phyloP scores from a whole-genome alignment of 1,140 invertebrate species.

The Amyelois transitella region DNA sequence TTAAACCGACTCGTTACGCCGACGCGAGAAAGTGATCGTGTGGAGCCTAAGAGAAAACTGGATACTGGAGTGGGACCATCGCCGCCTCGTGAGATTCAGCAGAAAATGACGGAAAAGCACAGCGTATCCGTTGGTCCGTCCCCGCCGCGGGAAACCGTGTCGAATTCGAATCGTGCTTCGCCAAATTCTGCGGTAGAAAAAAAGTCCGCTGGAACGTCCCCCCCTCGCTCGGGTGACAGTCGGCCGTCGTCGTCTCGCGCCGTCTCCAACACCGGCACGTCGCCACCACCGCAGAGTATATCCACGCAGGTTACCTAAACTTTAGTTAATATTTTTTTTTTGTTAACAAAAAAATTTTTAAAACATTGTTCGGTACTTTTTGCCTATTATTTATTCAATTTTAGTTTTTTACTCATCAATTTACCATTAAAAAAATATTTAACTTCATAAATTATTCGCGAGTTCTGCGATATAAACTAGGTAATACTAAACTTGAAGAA shows the following conservation, averaged over 20 bases:
- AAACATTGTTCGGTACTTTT: too few relatives aligned
- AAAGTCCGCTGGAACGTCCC: conserved; percentile 52
- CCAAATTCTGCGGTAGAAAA: conserved; percentile 28
- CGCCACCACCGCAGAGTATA: conserved; percentile 89
- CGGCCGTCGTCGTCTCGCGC: conserved; percentile 37
- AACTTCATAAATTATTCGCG: too few relatives aligned
- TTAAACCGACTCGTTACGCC: conserved; percentile 38
- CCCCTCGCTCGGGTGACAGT: conserved; percentile 24
- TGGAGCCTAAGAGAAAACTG: conserved; percentile 26
- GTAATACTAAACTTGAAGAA: too few relatives aligned
- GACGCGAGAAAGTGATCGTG: conserved; percentile 23
- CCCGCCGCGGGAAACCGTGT: conserved; percentile 36
- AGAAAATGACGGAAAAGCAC: conserved; percentile 24
- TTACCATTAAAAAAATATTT: too few relatives aligned
- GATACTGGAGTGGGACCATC: conserved; percentile 60
- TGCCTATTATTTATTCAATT: too few relatives aligned
- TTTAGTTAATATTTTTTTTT: too few relatives aligned
- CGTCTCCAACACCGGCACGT: conserved; percentile 80
- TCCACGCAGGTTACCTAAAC: conserved; percentile 87
- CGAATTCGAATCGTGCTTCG: background rate
- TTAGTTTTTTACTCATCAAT: too few relatives aligned
- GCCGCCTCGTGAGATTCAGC: conserved; percentile 14
- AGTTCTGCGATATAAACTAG: too few relatives aligned
- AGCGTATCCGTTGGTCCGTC: conserved; percentile 57
- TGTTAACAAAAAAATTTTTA: too few relatives aligned